Conservation (phyloP, 1,140 invertebrate genomes). For the Triops cancriformis region DNA sequence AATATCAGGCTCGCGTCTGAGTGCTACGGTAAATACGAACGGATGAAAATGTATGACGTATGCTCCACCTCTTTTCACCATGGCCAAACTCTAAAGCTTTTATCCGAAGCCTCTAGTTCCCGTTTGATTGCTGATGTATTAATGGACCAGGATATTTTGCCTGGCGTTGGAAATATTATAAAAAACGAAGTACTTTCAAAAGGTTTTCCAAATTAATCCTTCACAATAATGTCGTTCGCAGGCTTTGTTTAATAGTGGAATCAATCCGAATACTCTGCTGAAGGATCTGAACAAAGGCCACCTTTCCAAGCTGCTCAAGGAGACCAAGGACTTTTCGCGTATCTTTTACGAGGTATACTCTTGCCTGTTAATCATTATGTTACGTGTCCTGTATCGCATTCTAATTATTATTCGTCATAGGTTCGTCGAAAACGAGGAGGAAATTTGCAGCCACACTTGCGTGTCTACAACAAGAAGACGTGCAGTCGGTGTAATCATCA, state of each 20-base stretch:
- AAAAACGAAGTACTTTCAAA: constrained; percentile 34
- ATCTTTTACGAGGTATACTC: constrained; percentile 35
- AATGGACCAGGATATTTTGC: constrained; percentile 36
- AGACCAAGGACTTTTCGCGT: constrained; percentile 38
- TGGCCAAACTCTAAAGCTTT: background rate
- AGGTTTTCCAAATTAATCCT: no score
- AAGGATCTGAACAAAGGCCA: constrained; percentile 34
- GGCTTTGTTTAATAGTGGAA: constrained; percentile 38
- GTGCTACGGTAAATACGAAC: background rate
- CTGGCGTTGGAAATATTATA: constrained; percentile 39
- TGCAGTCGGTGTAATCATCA: constrained; percentile 35
- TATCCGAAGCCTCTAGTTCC: background rate
- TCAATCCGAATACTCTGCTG: constrained; percentile 36
- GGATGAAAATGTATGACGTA: constrained; percentile 15
- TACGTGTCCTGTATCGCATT: background rate
- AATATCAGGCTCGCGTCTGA: background rate
- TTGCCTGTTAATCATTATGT: background rate
- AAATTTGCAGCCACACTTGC: constrained; percentile 33
- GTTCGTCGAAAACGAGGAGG: constrained; percentile 36
- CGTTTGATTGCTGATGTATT: constrained; percentile 36
- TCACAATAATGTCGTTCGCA: constrained; percentile 23
- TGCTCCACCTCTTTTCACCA: constrained; percentile 15
- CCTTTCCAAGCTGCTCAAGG: constrained; percentile 35
- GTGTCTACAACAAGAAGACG: constrained; percentile 34
- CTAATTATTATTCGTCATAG: background rate